phyloP scores from a whole-genome alignment of 2,888 invertebrate species.

The Macaria liturata region DNA sequence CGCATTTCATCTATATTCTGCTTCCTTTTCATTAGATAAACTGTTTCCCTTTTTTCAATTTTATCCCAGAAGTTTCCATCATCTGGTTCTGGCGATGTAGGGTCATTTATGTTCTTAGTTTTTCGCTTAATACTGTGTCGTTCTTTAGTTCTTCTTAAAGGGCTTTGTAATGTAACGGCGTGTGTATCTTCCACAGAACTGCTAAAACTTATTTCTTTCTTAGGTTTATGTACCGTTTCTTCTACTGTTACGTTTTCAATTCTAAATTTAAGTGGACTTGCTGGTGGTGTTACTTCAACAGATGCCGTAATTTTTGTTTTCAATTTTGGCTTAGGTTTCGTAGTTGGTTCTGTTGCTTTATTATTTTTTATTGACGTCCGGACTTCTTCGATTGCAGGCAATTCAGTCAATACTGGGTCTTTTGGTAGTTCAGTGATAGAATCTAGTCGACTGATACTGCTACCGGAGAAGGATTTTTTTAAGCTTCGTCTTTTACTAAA shows the following conservation, averaged over 20 bases:
- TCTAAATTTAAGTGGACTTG: conserved; percentile 77
- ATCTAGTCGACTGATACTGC: conserved; percentile 69
- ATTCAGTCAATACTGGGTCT: conserved; percentile 45
- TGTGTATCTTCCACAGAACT: conserved; percentile 54
- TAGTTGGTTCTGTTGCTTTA: conserved; percentile 32
- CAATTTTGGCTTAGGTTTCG: conserved; percentile 64
- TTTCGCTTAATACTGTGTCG: conserved; percentile 47
- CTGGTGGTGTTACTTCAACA: conserved; percentile 76
- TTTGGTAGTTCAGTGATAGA: conserved; percentile 74
- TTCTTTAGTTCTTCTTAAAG: conserved; percentile 38
- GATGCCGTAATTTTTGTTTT: conserved; percentile 82
- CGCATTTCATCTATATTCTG: conserved; percentile 71
- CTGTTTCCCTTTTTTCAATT: conserved; percentile 86
- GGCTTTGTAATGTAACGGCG: conserved; percentile 31
- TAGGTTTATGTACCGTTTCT: conserved; percentile 67
- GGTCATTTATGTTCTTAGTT: conserved; percentile 40
- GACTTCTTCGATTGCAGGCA: conserved; percentile 77
- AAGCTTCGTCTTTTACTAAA: conserved; percentile 61
- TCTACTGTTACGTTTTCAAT: conserved; percentile 84
- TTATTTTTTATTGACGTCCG: conserved; percentile 53
- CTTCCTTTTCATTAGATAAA: conserved; percentile 83
- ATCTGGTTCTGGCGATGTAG: conserved; percentile 66
- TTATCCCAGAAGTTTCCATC: conserved; percentile 86
- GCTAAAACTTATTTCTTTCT: conserved; percentile 67
- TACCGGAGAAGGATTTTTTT: conserved; percentile 72